Percentiles rank a stretch among this genome's conserved stretches.
Evolutionary conservation across 2,888 invertebrate species (phyloP).

Genomic region (Dolichopus griseipennis): DNA sequence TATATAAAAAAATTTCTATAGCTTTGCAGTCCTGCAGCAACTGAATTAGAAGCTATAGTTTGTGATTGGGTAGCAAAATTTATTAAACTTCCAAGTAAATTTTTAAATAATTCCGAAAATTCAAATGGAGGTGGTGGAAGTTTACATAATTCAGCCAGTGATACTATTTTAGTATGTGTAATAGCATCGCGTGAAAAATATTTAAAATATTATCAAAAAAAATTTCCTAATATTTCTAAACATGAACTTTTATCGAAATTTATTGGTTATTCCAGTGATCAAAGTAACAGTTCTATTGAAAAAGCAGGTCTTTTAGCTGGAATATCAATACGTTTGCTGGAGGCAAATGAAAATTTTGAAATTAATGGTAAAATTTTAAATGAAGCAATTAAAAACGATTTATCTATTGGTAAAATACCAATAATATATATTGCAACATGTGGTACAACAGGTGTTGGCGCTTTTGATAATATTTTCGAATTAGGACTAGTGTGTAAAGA

Average conservation of each 20-base stretch:
- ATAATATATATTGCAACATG: constrained; percentile 77
- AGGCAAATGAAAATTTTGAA: constrained; percentile 53
- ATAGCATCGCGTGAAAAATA: constrained; percentile 60
- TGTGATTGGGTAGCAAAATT: constrained; percentile 83
- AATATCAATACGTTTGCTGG: constrained; percentile 56
- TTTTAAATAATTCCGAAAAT: constrained; percentile 42
- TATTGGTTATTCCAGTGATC: constrained; percentile 66
- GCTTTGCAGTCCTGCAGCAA: constrained; percentile 70
- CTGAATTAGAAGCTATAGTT: constrained; percentile 74
- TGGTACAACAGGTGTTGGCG: constrained; percentile 78
- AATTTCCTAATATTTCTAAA: background rate
- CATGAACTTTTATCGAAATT: constrained; percentile 53
- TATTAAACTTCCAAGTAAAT: constrained; percentile 66
- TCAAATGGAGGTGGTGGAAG: constrained; percentile 66
- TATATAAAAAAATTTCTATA: constrained; percentile 27
- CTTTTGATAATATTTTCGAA: constrained; percentile 80
- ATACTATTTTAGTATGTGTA: constrained; percentile 66
- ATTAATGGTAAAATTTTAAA: constrained; percentile 40
- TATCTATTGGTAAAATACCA: constrained; percentile 48
- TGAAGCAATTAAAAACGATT: constrained; percentile 9
- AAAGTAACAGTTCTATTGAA: constrained; percentile 75
- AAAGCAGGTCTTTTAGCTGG: constrained; percentile 69
- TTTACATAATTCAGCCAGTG: constrained; percentile 73
- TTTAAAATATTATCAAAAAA: constrained; percentile 42
- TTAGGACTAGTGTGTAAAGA: constrained; percentile 72